Conservation (phyloP, 2,797 vertebrate genomes). For the Nasua narica region DNA sequence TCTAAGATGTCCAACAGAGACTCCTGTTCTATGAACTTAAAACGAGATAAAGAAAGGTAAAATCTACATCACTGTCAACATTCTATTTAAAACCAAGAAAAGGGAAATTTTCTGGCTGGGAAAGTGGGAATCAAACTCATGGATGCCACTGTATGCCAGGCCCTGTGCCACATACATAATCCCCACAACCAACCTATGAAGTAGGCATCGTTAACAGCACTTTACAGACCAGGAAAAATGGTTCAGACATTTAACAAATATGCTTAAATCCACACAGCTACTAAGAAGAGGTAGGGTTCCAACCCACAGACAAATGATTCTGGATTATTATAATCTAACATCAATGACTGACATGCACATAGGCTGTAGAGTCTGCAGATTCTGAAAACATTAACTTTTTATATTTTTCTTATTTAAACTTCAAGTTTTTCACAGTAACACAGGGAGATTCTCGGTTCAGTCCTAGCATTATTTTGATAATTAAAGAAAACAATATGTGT, state of each 20-base stretch:
- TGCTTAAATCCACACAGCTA: neutral
- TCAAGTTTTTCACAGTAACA: slow-evolving; percentile 19
- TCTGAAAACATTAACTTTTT: neutral
- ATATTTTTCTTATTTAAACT: neutral
- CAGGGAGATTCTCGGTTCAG: neutral
- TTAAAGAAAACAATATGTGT: neutral
- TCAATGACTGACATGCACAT: neutral
- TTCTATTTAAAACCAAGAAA: slow-evolving; percentile 23
- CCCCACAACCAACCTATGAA: neutral
- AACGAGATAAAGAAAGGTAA: slow-evolving; percentile 22
- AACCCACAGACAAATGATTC: neutral
- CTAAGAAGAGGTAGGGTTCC: neutral
- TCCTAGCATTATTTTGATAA: neutral
- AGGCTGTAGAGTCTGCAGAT: neutral
- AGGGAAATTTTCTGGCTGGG: neutral
- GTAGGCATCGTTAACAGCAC: neutral
- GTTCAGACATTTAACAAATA: neutral
- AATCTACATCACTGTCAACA: neutral
- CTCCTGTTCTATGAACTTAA: slow-evolving; percentile 1
- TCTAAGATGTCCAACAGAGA: slow-evolving; percentile 35
- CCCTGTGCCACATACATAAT: neutral
- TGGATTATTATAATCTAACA: neutral
- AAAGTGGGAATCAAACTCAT: neutral
- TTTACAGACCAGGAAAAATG: neutral
- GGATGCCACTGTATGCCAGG: neutral